These are phyloP conservation scores for Brachionus asplanchnoidis DNA, from an alignment of 1,140 invertebrate species.

Conservation along the genomic window DNA sequence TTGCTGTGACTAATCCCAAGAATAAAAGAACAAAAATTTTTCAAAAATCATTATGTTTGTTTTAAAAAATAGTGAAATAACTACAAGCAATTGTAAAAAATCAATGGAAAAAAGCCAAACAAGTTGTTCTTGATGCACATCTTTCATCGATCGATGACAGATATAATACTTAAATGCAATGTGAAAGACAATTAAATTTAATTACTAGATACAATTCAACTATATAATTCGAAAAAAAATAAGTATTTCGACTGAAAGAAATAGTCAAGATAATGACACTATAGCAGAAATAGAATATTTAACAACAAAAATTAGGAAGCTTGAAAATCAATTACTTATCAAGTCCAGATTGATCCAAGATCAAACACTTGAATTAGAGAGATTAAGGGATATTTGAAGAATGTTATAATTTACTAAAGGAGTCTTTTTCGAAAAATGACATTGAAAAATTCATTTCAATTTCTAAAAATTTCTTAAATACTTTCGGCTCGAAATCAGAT, in stretches of 20 bases:
- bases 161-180: no score
- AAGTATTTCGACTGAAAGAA: not conserved
- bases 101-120: no score
- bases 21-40: no score
- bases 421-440: not conserved
- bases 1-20: no score
- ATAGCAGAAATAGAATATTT: not conserved
- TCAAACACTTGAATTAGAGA: not conserved
- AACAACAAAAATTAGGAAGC: not conserved
- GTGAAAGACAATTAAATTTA: not conserved
- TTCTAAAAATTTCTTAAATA: not conserved
- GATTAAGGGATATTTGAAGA: not conserved
- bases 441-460: not conserved
- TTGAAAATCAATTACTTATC: not conserved
- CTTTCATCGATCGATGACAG: no score
- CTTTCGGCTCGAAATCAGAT: not conserved
- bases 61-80: no score
- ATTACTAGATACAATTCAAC: not conserved
- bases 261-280: not conserved
- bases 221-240: not conserved
- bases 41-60: no score
- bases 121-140: not conserved
- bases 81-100: no score
- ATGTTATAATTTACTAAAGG: not conserved
- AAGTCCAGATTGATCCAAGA: not conserved